A percentile compares a stretch with the other conserved stretches of the same genome.
Evolutionary conservation across 2,888 invertebrate genomes (phyloP).

Genomic region (Campoplex capitator): DNA sequence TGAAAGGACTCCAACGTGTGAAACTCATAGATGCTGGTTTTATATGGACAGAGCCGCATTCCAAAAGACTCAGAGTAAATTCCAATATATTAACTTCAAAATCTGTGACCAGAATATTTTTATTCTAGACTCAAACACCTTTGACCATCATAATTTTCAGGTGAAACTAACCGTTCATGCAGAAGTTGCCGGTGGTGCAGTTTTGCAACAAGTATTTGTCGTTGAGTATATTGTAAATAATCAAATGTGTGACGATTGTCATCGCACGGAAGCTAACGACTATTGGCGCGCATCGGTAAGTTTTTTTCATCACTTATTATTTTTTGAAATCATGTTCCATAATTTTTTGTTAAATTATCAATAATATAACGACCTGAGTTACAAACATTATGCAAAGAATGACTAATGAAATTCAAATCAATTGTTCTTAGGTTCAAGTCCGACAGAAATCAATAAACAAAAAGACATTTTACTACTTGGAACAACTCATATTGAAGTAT

Average conservation of each 20-base stretch:
- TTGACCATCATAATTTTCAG: slow-evolving; percentile 79
- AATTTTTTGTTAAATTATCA: slow-evolving; percentile 2
- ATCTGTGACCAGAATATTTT: background rate
- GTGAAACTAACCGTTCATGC: slow-evolving; percentile 97
- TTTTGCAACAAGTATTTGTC: slow-evolving; percentile 97
- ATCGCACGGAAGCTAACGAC: slow-evolving; percentile 98
- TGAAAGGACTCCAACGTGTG: slow-evolving; percentile 95
- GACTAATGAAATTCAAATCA: background rate
- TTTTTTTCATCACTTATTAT: slow-evolving; percentile 33
- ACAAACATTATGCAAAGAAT: background rate
- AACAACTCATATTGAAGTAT: slow-evolving; percentile 98
- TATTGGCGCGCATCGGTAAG: slow-evolving; percentile 95
- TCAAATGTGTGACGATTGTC: slow-evolving; percentile 99
- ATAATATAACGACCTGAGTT: too few species aligned
- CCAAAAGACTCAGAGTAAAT: slow-evolving; percentile 95
- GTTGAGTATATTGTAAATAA: slow-evolving; percentile 96
- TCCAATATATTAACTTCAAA: background rate
- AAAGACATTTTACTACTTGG: slow-evolving; percentile 98
- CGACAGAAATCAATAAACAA: slow-evolving; percentile 95
- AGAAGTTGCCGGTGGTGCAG: slow-evolving; percentile 95
- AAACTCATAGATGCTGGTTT: slow-evolving; percentile 98
- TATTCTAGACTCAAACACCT: too few species aligned
- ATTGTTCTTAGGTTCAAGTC: slow-evolving; percentile 90
- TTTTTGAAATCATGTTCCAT: background rate
- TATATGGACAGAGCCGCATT: slow-evolving; percentile 99